Base-by-base conservation (phyloP, 2,888 invertebrate genomes). In the Drosophila conformis region DNA sequence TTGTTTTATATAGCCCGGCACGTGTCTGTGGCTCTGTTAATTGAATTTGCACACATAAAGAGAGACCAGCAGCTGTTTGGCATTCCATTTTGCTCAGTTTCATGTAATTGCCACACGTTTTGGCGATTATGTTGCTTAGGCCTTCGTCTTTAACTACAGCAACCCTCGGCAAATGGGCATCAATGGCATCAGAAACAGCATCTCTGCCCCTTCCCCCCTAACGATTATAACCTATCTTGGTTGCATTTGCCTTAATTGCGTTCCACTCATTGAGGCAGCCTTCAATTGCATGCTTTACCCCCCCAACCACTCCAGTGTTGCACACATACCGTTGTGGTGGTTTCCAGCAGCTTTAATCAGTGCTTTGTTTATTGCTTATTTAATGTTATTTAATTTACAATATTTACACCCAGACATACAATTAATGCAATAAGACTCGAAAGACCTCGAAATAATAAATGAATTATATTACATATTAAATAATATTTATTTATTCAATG, bases 81-180 rank as follows among this genome's bases (percentile, higher is more conserved):
- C 86, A 85, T 88, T 88, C 86, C 82, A 76, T 81, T 82, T 83
- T 68, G 56, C 70, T 69, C 82, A 81, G 84, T 77, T 87, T 79
- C 80, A 63, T 89, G 87, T 86, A 86, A 86, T 86, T 86, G 87
- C 82, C 87, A 84, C 85, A 86, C 85, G 85, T 86, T 89, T 87
- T 59, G 79, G 82, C 87, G 89, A 86, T 86, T 86, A 86, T 87
- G 87, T 80, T 79, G 84, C 87, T 83, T 81, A 86, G 89, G 79
- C 89, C 66, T 76, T 80, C 69, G 60, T 46, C 73, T 73, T 51
- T n/a, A 56, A 42, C 68, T 52, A 21, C 35, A 52, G 15, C 42
- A 42, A 11, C 54, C 35, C 53, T n/a, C 36, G 31, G 35, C 35
- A 54, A 46, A n/a, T 21, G 21, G n/a, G 8, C 46, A 46, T 25